Conservation (phyloP, 2,888 invertebrate species). For the Clusia tigrina region DNA sequence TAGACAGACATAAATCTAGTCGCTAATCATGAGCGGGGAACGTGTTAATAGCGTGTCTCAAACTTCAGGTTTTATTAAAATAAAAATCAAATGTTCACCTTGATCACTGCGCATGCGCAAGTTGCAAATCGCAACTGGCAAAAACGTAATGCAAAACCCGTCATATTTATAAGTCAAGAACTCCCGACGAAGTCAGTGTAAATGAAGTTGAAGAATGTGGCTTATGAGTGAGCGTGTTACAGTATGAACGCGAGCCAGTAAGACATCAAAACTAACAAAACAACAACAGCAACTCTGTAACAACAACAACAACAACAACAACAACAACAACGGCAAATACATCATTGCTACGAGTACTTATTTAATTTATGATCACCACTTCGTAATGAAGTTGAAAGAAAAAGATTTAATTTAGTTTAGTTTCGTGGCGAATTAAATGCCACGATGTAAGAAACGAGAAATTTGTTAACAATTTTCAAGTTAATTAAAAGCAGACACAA, state of each 20-base stretch:
- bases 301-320: no score
- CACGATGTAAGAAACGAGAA: neutral
- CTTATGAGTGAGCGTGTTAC: neutral
- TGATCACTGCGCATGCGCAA: neutral
- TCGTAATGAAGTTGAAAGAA: no score
- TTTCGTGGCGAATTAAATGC: no score
- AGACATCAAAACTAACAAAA: no score
- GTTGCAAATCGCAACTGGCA: neutral
- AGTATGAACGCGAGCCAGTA: neutral
- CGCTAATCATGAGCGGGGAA: no score
- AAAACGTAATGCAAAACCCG: neutral
- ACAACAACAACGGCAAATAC: no score
- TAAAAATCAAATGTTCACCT: conserved; percentile 6
- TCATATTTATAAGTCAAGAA: neutral
- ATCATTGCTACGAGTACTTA: no score
- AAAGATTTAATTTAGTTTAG: no score
- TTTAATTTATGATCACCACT: no score
- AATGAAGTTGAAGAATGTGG: neutral
- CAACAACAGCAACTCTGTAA: no score
- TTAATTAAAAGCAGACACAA: neutral
- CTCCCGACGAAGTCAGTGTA: neutral
- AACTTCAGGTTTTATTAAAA: no score
- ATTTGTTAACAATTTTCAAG: neutral
- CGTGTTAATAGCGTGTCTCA: neutral
- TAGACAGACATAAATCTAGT: no score